phyloP scores from a whole-genome alignment of 2,113 vertebrate genomes.

The Halcyon senegalensis region DNA sequence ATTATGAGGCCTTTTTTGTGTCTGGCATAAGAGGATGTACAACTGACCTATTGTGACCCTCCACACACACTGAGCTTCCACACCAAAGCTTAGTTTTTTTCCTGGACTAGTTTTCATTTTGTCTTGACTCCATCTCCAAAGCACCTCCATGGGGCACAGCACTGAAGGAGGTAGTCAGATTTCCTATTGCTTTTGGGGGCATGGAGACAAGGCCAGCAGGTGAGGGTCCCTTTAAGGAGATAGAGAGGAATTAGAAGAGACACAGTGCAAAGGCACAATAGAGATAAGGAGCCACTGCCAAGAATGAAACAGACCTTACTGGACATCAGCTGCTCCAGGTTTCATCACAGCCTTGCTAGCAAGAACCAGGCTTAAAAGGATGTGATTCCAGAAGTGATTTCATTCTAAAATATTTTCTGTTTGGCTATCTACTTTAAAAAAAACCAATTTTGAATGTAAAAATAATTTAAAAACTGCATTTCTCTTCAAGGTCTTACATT shows the following conservation, averaged over 20 bases:
- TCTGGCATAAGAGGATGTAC: not conserved
- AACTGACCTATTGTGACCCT: not conserved
- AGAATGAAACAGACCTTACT: not conserved
- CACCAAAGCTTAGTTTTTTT: not conserved
- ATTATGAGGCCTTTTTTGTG: not conserved
- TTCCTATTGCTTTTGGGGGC: not conserved
- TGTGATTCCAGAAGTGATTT: not conserved
- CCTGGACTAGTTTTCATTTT: not conserved
- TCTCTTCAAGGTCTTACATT: not conserved
- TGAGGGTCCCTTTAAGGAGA: not conserved
- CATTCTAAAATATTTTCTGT: not conserved
- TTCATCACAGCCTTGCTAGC: not conserved
- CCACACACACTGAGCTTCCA: not conserved
- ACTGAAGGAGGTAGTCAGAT: not conserved
- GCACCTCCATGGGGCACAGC: not conserved
- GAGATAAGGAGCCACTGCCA: not conserved
- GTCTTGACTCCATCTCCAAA: not conserved
- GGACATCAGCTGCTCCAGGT: not conserved
- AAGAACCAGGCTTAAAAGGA: not conserved
- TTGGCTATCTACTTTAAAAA: not conserved
- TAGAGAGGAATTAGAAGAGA: not conserved
- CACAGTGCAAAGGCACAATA: fast-evolving
- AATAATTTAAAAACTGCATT: not conserved
- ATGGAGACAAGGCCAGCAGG: not conserved
- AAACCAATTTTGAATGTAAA: not conserved